Evolutionary conservation across 2,797 vertebrate species (phyloP).

Genomic region (Paratrypauchen microcephalus): DNA sequence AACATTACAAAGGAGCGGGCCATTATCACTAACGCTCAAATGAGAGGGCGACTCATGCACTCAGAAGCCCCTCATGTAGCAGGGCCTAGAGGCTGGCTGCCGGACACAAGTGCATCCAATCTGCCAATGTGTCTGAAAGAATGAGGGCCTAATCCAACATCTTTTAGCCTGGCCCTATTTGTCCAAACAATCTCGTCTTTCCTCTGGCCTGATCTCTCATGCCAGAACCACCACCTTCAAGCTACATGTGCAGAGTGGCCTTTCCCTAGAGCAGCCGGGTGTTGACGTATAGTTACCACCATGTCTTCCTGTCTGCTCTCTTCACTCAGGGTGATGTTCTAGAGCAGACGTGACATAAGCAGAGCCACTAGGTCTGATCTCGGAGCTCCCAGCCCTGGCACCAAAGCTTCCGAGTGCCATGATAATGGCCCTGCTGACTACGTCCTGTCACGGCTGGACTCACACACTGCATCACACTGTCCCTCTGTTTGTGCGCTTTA

Average conservation of each 20-base stretch:
- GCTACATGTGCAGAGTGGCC: slow-evolving; percentile 48
- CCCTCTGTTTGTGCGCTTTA: slow-evolving; percentile 40
- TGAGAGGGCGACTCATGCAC: slow-evolving; percentile 31
- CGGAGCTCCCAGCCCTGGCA: slow-evolving; percentile 43
- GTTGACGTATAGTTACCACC: slow-evolving; percentile 65
- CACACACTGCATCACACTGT: slow-evolving; percentile 42
- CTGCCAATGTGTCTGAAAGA: slow-evolving; percentile 50
- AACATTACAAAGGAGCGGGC: slow-evolving; percentile 49
- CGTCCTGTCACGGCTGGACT: slow-evolving; percentile 50
- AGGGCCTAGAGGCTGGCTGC: slow-evolving; percentile 31
- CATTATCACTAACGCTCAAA: slow-evolving; percentile 39
- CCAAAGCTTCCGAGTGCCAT: slow-evolving; percentile 47
- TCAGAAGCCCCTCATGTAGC: slow-evolving; percentile 24
- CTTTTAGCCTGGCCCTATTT: slow-evolving; percentile 47
- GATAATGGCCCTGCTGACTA: slow-evolving; percentile 50
- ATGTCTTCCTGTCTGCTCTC: slow-evolving; percentile 63
- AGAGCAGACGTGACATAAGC: slow-evolving; percentile 67
- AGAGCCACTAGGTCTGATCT: slow-evolving; percentile 59
- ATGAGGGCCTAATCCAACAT: slow-evolving; percentile 48
- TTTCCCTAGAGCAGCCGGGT: slow-evolving; percentile 49
- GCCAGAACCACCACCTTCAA: slow-evolving; percentile 54
- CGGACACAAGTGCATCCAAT: slow-evolving; percentile 35
- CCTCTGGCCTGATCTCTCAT: slow-evolving; percentile 53
- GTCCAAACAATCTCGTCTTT: slow-evolving; percentile 62
- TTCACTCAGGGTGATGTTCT: slow-evolving; percentile 59